Conservation (phyloP, 2,888 invertebrate species). For the Gnatocerus cornutus region DNA sequence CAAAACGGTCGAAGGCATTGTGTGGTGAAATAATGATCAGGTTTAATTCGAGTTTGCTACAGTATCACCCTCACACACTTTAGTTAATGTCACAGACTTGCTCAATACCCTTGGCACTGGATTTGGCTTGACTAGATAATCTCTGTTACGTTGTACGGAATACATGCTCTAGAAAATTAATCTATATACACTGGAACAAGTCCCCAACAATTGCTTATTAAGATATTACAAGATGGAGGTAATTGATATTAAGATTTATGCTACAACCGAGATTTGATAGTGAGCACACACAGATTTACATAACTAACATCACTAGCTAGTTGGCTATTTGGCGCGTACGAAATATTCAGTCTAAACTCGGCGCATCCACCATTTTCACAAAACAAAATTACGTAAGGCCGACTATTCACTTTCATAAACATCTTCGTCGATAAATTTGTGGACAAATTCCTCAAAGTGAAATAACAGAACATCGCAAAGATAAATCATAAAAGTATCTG, state of each 20-base stretch:
- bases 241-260: slow-evolving; percentile 11
- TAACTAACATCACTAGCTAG: not conserved
- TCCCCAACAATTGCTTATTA: slow-evolving; percentile 13
- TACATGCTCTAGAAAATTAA: slow-evolving; percentile 35
- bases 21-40: slow-evolving; percentile 28
- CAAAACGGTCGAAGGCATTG: slow-evolving; percentile 17
- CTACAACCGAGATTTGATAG: not conserved
- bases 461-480: too few relatives aligned
- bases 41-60: slow-evolving; percentile 32
- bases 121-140: slow-evolving; percentile 33
- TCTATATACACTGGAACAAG: slow-evolving; percentile 3
- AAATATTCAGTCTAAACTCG: too few relatives aligned
- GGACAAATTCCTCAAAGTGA: too few relatives aligned
- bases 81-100: slow-evolving; percentile 31
- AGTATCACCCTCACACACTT: slow-evolving; percentile 23
- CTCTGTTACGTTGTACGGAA: slow-evolving; percentile 23
- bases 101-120: slow-evolving; percentile 37
- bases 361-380: too few relatives aligned
- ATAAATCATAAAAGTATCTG: too few relatives aligned
- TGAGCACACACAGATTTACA: slow-evolving; percentile 5
- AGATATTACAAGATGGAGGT: slow-evolving; percentile 13
- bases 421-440: too few relatives aligned
- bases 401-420: too few relatives aligned
- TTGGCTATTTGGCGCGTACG: too few relatives aligned
- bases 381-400: too few relatives aligned